phyloP scores from a whole-genome alignment of 2,113 vertebrate genomes.

The Pterocles orientalis region DNA sequence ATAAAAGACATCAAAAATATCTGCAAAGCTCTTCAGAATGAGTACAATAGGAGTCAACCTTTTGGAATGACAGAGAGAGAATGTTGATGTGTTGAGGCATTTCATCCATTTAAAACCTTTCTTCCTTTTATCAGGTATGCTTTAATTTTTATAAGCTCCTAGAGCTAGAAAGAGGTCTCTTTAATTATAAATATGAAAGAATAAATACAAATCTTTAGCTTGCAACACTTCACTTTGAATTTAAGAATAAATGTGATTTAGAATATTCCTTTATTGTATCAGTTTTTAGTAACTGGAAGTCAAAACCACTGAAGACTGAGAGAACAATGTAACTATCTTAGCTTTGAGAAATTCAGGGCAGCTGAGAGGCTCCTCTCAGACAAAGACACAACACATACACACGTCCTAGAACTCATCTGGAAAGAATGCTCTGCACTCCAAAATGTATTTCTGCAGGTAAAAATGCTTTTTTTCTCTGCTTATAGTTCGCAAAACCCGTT shows the following conservation, averaged over 20 bases:
- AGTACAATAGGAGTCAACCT: not conserved
- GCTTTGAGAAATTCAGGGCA: not conserved
- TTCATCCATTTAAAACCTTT: slow-evolving; percentile 7
- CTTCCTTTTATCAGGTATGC: slow-evolving; percentile 9
- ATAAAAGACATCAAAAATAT: not conserved
- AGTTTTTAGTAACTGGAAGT: not conserved
- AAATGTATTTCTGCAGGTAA: not conserved
- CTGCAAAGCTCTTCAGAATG: not conserved
- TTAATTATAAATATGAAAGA: slow-evolving; percentile 27
- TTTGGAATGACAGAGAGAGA: not conserved
- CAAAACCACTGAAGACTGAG: not conserved
- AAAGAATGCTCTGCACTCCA: not conserved
- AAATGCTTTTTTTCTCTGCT: not conserved
- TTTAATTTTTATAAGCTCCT: slow-evolving; percentile 10
- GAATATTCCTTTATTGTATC: not conserved
- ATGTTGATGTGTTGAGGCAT: not conserved
- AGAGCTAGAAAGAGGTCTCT: not conserved
- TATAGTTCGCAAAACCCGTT: not conserved
- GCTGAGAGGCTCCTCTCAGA: not conserved
- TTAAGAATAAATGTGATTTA: slow-evolving; percentile 7
- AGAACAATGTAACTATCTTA: not conserved
- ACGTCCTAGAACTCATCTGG: not conserved
- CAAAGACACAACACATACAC: not conserved
- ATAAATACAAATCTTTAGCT: slow-evolving; percentile 5
- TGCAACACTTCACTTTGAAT: not conserved